Evolutionary conservation across 1,140 invertebrate genomes (phyloP), one percentile per base, ranked within the genome.

Genomic region (Neodiprion pinetum): DNA sequence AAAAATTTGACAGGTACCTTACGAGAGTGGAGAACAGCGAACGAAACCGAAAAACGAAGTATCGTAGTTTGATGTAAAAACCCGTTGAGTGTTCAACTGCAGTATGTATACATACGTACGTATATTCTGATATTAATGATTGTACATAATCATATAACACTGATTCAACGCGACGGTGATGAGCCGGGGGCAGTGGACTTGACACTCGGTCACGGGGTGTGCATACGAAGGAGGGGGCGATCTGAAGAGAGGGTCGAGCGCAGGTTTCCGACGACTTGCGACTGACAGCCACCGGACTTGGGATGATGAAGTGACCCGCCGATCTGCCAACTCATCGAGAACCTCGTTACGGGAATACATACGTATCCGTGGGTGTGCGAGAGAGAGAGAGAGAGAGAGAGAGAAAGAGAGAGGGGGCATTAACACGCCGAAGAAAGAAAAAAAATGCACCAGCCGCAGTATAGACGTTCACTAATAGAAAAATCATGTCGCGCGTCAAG

Each of bases 381-480:
- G 70, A 74, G 72, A 71, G 71, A 79, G 40, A 74, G 66, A 47
- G 67, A 69, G 72, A 17, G 68, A 40, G 1, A 14, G 9, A 68
- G 47, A 74, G 67, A 17, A 65, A 40, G 1, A 14, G 9, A 68
- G 47, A 74, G 67, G 48, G 68, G 70, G 21, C 40, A 40, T 69
- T 61, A 4, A 21, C 3, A 72, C 17, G 68, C 17, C 3, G 48
- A 74, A 23, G 47, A n/a, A 71, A 48, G 12, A 72, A 71, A 53
- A 70, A 75, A 75, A 77, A 72, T 77, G 74, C 76, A 61, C 61
- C 48, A 49, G 21, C n/a, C 23, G 23, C 67, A 53, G 61, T 21
- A 66, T 21, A 21, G n/a, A 61, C 53, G 53, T 61, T 17, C 11
- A 17, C 53, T 61, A 61, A 61, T 61, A 61, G 53, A 61, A 61